A percentile compares a stretch with the other conserved stretches of the same genome.
phyloP scores from a whole-genome alignment of 2,113 vertebrate genomes.

The Marmota monax region DNA sequence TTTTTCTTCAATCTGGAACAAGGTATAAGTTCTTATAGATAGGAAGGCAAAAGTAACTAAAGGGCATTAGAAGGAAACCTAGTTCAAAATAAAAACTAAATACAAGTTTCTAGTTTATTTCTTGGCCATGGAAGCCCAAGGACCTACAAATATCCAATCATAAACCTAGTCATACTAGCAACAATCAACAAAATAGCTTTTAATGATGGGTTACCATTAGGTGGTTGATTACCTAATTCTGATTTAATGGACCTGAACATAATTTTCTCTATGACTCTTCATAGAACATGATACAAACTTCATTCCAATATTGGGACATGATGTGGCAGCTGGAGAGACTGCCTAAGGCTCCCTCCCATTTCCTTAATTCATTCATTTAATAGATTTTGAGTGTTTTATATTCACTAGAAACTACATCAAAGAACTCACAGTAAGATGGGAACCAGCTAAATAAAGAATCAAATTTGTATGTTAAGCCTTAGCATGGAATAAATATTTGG shows the following conservation, averaged over 20 bases:
- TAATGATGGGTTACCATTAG: background rate
- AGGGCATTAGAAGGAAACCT: background rate
- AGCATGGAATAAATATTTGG: background rate
- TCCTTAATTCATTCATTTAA: conserved; percentile 24
- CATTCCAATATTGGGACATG: background rate
- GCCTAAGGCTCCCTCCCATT: background rate
- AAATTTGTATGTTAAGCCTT: background rate
- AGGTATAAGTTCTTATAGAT: background rate
- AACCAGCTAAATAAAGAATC: background rate
- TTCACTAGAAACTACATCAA: background rate
- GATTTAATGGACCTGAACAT: background rate
- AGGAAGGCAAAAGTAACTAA: conserved; percentile 18
- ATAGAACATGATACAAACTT: background rate
- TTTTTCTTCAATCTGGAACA: background rate
- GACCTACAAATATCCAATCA: conserved; percentile 29
- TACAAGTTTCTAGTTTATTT: conserved; percentile 8
- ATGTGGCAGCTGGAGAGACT: background rate
- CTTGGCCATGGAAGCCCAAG: background rate
- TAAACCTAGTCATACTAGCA: conserved; percentile 5
- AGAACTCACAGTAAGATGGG: background rate
- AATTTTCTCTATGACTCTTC: conserved; percentile 26
- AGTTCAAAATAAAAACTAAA: conserved; percentile 39
- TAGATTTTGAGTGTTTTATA: background rate
- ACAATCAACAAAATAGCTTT: background rate
- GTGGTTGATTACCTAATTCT: background rate